Base-by-base conservation (phyloP, 92 coral and sea anemone genomes). In the Actinostola sp. region DNA sequence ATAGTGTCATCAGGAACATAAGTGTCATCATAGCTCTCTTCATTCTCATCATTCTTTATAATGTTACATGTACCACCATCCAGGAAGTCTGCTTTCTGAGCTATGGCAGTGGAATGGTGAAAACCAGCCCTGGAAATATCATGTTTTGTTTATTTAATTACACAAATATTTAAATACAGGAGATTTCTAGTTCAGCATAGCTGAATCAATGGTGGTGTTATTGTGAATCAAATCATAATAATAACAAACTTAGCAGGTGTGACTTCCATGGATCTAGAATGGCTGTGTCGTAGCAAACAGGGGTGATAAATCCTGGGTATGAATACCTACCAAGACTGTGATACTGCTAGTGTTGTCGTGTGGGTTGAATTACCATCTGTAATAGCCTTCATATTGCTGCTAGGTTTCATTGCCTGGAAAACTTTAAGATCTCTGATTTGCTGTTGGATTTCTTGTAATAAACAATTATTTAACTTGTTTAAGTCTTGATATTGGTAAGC, bases 401-500 rank as follows among this genome's bases (percentile, higher is more conserved):
- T 16, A 52, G 71, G 78, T 53, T 58, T 78, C 43, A 83, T 67
- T 27, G 67, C 88, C 61, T 92, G 89, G 68, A 77, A 82, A 39
- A 45, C 50, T 51, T 88, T 80, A 53, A 94, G 78, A 35, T 88
- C 97, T 28, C 42, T 42, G 26, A 94, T 83, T 67, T 94, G 95
- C n/a, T 76, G 74, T 73, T 89, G 90, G 61, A 94, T 88, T 39
- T 91, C 92, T 33, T 76, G 85, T 51, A 94, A 79, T 88, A 94
- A 85, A 16, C 72, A 71, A 53, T 84, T 84, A 83, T 94, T 94
- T 63, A 94, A 88, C 63, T 81, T 91, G 73, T 75, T 89, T 69
- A 91, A 94, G 78, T 94, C 98, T 69, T 85, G 84, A 57, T 91
- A 94, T 44, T 72, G 78, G 63, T 88, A 91, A 10, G 90, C 95